Evolutionary conservation across 2,888 invertebrate genomes (phyloP), one percentile per base, ranked within the genome.

Genomic region (Netelia virgata): DNA sequence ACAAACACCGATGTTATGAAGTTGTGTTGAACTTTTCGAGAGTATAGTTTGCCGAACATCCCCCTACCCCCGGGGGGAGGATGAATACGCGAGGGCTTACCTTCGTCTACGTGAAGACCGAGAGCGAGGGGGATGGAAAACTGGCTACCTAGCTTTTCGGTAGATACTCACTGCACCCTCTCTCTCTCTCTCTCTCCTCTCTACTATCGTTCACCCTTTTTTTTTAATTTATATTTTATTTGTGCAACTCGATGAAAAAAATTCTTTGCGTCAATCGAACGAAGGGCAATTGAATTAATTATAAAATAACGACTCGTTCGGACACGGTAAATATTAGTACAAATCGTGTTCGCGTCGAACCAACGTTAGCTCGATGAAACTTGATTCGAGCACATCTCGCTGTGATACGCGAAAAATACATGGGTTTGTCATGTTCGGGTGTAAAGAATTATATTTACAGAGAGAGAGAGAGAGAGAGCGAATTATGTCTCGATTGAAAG

Each of bases 11-110:
- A 90, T 90, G 91, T 92, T 93, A 92, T 92, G 92, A 93, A 93
- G 93, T 93, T 93, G 92, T 92, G 93, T 92, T 93, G 92, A 93
- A 93, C 93, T 93, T 93, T 93, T 93, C 91, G 89, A 90, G 89
- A 90, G 91, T 89, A 92, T 91, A 93, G 92, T 93, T 93, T 92
- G 91, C 91, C 70, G 89, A 91, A 92, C 92, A 90, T 89, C 89
- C 91, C 87, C 88, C 73, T n/a, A 50, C 69, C 43, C 18, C 28
- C 3, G 18, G 43, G 82, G 89, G 14, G 28, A 82, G 89, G 87
- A 88, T 90, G 90, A 90, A 90, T 92, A 86, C 88, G 82, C 87
- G 85, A 85, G 53, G 72, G 90, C 90, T 92, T 90, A 90, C 90
- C 88, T 91, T 89, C 64, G 63, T 63, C 70, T 83, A 68, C 55